These are phyloP conservation scores for Esox lucius DNA, from an alignment of 2,797 vertebrate species.

Conservation along the genomic window DNA sequence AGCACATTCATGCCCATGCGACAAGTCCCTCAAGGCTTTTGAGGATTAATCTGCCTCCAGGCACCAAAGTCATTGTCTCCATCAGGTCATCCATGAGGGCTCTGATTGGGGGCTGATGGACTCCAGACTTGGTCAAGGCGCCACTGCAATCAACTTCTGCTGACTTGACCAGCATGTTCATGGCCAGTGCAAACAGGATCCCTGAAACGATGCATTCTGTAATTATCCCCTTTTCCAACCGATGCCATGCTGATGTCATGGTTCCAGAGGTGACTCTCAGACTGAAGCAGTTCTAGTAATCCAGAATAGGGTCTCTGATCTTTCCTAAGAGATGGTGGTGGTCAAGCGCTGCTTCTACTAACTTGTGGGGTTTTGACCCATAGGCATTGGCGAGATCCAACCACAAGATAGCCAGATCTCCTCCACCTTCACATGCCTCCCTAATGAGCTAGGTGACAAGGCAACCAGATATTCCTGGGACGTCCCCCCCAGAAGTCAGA, in stretches of 20 bases:
- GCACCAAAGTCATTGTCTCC: slow-evolving; percentile 11
- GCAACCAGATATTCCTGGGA: not conserved
- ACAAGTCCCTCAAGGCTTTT: not conserved
- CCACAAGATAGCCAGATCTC: slow-evolving; percentile 1
- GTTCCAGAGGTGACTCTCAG: not conserved
- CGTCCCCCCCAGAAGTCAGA: no score
- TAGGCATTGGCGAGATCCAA: slow-evolving; percentile 9
- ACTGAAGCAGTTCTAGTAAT: not conserved
- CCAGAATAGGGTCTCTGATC: not conserved
- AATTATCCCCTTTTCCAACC: not conserved
- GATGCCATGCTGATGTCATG: not conserved
- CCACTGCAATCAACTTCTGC: slow-evolving; percentile 8
- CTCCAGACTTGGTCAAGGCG: not conserved
- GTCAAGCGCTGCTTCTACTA: not conserved
- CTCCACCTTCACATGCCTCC: not conserved
- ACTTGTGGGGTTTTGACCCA: not conserved
- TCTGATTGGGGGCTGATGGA: not conserved
- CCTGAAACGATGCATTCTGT: not conserved
- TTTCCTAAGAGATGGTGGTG: not conserved
- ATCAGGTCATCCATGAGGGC: slow-evolving; percentile 10
- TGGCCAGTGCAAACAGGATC: no score
- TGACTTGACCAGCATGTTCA: slow-evolving; percentile 4
- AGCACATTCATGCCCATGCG: slow-evolving; percentile 6
- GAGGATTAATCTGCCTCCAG: slow-evolving; percentile 16
- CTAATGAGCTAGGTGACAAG: slow-evolving; percentile 1